Evolutionary conservation across 2,797 vertebrate species (phyloP), one percentile per base, ranked within the genome.

Genomic region (Bradypodion ventrale): DNA sequence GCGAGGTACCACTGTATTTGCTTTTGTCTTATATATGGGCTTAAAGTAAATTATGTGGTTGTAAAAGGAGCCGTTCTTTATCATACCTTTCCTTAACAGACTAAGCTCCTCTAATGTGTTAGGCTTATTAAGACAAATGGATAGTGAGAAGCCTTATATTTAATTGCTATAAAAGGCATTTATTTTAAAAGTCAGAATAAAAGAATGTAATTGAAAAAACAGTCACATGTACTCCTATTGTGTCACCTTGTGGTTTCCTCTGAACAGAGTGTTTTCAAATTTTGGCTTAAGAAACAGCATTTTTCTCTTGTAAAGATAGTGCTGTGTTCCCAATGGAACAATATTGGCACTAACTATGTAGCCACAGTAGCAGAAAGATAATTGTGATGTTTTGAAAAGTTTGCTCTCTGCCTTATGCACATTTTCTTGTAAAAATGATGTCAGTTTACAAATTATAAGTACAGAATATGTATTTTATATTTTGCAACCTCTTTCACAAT

Each of bases 121-220:
- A 70, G 56, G 63, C 27, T 60, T 85, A 59, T 60, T 46, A 70
- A 76, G n/a, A 23, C 72, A 85, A 75, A 69, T 29, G 37, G 27
- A 72, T 32, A 76, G 66, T 32, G 25, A 66, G 21, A 46, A 32
- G 46, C 44, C 25, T 44, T 70, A 52, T 62, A n/a, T 29, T 74
- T 75, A 40, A 25, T 40, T 85, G 42, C 35, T 85, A 35, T 12
- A 52, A 75, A 75, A 70, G 13, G 32, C 65, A 15, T 52, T 56
- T 79, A 52, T 68, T 76, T 60, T 69, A 59, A 83, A 77, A 23
- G 35, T 16, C 21, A 10, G 46, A 32, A 56, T 21, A 27, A 21
- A 32, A 75, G n/a, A n/a, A n/a, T n/a, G n/a, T n/a, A n/a, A n/a
- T n/a, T n/a, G n/a, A n/a, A n/a, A n/a, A n/a, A n/a, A n/a, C n/a